A percentile compares a stretch with the other conserved stretches of the same genome.
These are phyloP conservation scores for Notechis scutatus DNA, from an alignment of 2,113 vertebrate species.

Conservation along the genomic window DNA sequence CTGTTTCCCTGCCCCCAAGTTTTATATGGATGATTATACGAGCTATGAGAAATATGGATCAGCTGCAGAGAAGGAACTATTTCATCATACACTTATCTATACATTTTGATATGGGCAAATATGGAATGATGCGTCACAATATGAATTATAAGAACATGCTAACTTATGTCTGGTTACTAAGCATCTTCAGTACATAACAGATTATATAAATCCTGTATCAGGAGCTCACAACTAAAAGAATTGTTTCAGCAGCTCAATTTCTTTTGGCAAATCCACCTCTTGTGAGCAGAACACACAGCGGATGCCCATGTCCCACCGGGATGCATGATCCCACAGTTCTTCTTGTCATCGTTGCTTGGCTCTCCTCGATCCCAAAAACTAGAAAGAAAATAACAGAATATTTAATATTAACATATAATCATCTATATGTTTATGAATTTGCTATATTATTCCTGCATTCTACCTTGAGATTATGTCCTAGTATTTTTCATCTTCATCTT, in stretches of 20 bases:
- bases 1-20: background rate
- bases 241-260: conserved; percentile 3
- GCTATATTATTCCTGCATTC: background rate
- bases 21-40: background rate
- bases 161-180: background rate
- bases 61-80: background rate
- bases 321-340: conserved; percentile 6
- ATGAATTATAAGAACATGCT: background rate
- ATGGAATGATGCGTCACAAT: background rate
- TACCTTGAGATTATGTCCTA: background rate
- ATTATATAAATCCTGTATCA: background rate
- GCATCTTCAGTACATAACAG: background rate
- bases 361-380: conserved; percentile 11
- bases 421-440: background rate
- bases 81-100: background rate
- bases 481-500: background rate
- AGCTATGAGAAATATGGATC: background rate
- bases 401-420: background rate
- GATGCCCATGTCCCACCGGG: conserved; percentile 9
- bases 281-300: background rate
- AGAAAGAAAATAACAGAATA: background rate
- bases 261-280: conserved; percentile 19
- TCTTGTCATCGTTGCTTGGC: background rate
- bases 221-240: too few relatives aligned
- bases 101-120: background rate